Conservation (phyloP, 2,113 vertebrate genomes). For the Chionis minor region DNA sequence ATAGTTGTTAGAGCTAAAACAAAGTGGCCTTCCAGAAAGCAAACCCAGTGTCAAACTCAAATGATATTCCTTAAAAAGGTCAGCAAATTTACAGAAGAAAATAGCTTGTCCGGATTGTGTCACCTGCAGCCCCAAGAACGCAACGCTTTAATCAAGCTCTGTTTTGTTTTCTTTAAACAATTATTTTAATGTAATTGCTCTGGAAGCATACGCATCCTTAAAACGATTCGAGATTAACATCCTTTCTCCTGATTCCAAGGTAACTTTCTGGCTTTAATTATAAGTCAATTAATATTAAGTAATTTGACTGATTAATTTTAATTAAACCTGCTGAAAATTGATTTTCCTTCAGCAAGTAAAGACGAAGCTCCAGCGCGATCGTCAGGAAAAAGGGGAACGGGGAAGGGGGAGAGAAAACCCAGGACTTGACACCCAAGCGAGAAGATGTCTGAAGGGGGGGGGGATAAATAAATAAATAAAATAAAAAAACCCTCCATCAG, state of each 20-base stretch:
- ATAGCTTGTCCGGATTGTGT: neutral
- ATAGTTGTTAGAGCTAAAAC: neutral
- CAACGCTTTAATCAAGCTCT: neutral
- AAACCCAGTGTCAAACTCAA: neutral
- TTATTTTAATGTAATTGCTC: constrained; percentile 54
- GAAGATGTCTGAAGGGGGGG: neutral
- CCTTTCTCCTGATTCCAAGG: constrained; percentile 64
- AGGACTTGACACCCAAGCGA: neutral
- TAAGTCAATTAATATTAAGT: constrained; percentile 75
- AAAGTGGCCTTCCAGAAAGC: constrained; percentile 38
- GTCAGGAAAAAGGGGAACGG: neutral
- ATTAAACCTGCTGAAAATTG: constrained; percentile 73
- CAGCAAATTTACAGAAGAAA: neutral
- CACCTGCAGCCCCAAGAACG: constrained; percentile 2
- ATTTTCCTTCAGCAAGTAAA: constrained; percentile 68
- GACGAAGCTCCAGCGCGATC: constrained; percentile 48
- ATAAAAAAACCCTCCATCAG: too few species aligned
- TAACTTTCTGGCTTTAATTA: constrained; percentile 78
- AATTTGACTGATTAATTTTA: constrained; percentile 77
- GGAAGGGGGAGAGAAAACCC: neutral
- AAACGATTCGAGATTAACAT: constrained; percentile 12
- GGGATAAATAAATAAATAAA: too few species aligned
- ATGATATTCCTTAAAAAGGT: constrained; percentile 1
- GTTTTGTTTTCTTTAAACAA: constrained; percentile 40
- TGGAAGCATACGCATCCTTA: constrained; percentile 36